Base-by-base conservation (phyloP, 2,113 vertebrate species). In the Pyxicephalus adspersus region DNA sequence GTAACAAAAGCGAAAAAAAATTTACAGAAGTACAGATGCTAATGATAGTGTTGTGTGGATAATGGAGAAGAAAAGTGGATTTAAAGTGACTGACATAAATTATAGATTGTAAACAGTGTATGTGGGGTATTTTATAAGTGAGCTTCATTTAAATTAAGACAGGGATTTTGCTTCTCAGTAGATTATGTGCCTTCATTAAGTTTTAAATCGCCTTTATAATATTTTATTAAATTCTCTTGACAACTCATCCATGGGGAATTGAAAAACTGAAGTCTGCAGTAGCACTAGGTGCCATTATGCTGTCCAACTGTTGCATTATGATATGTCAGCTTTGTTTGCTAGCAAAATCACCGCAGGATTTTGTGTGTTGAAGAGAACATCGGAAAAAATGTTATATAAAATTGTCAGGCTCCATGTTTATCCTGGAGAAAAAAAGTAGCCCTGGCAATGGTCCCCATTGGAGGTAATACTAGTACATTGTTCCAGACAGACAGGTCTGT, bases 71-170 rank as follows among this genome's bases (percentile, higher is more conserved):
- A 94, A 93, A 92, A 92, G 87, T 87, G 88, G 93, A 90, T 95
- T 95, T 95, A 92, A 95, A 95, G 92, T 89, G 87, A 88, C 85
- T 92, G 91, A 90, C 91, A 95, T 96, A 95, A 97, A 96, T 98
- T 96, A 95, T 95, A 93, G 92, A 95, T 93, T 92, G 94, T 95
- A 94, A 97, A 97, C 92, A 95, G 92, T 93, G 90, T 91, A 87
- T 92, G 87, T 91, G 94, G 93, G 92, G 95, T 93, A 87, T 91
- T 87, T 92, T 92, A 86, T 86, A 92, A 93, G 89, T 85, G 86
- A 89, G 85, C 90, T 90, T 94, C 94, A 89, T 94, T 95, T 95
- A 94, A 94, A 96, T 95, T 92, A 94, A 94, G 91, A 89, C 92
- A 90, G 88, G 88, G 91, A 93, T 85, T 86, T 91, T 90, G 88